Base-by-base conservation (phyloP, 2,888 invertebrate genomes). In the Scaptomyza reducta region DNA sequence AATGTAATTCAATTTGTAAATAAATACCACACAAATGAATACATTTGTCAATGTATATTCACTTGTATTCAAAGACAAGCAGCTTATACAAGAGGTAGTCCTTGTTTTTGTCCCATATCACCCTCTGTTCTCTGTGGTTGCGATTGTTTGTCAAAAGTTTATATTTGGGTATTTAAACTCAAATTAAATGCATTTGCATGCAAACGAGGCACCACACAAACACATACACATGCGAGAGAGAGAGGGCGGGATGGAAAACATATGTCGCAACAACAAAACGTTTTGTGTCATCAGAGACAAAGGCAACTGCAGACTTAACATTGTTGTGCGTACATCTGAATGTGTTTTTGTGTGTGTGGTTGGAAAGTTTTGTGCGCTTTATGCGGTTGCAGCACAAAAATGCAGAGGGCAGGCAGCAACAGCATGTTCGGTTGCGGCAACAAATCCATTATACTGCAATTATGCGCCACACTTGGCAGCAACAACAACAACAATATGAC, bases 131-230 rank as follows among this genome's bases (percentile, higher is more conserved):
- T 60, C 47, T 76, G 75, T 62, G 80, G 86, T 66, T 85, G 72
- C 77, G 54, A 73, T 82, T 84, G 88, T 87, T 88, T 86, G 87
- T 47, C 72, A 69, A 67, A 82, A 84, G 87, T 88, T 88, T 88
- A 87, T 86, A 87, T 84, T 88, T 82, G 83, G 80, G 88, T 82
- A 89, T 89, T 90, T 90, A 89, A 89, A 89, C 89, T 83, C 80
- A 82, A 90, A 89, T 90, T 89, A 90, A 90, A 89, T 90, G 87
- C 90, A 89, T 89, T 89, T 88, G 77, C 68, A 76, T 75, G 72
- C 74, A 86, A 81, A 88, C 86, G 86, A 79, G 87, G 74, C 54
- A 54, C 27, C 33, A 45, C 45, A 72, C 56, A 54, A 9, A 31
- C 51, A 55, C 47, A 55, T 11, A 44, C 50, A 42, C 46, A 58